Base-by-base conservation (phyloP, 1,140 invertebrate genomes). In the Pseudoatta argentina region DNA sequence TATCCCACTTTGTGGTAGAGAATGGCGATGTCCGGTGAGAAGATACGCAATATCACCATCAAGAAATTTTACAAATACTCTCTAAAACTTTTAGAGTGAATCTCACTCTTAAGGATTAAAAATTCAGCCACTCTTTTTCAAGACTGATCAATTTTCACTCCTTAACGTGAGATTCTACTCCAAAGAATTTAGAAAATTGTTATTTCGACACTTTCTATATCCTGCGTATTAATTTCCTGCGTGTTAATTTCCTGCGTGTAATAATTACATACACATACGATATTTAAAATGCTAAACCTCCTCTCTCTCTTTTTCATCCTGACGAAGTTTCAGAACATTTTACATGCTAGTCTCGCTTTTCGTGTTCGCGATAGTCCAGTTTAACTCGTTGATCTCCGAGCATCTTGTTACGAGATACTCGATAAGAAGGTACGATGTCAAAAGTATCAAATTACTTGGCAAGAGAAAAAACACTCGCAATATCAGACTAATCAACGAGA, bases 361-460 rank as follows among this genome's bases (percentile, higher is more conserved):
- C 30, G 76, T 44, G 39, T 44, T 12, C n/a, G 10, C 7, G 48
- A 69, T 55, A 34, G 21, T 18, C n/a, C 39, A 55, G 14, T 53
- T 48, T 48, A 79, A 66, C 48, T 66, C 34, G 16, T 69, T n/a
- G 27, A 81, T 44, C 30, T 81, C n/a, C 12, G 4, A 30, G 73
- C 57, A n/a, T 34, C 77, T 53, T 57, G 48, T 69, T 55, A 55
- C 63, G 14, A 55, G 76, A 51, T n/a, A 48, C 30, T 59, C 53
- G 44, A 78, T 21, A 18, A 64, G 44, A 76, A 27, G 16, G 21
- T 48, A 48, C 27, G 3, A 78, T 51, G 66, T 66, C 61, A 53
- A 66, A 78, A 78, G 24, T 78, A 66, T 66, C 39, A 18, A 48
- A 78, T 78, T 24, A 18, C 61, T 51, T 18, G 18, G 44, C 44